A percentile compares a stretch with the other conserved stretches of the same genome.
Evolutionary conservation across 2,888 invertebrate genomes (phyloP).

Genomic region (Odontocolon sp.): DNA sequence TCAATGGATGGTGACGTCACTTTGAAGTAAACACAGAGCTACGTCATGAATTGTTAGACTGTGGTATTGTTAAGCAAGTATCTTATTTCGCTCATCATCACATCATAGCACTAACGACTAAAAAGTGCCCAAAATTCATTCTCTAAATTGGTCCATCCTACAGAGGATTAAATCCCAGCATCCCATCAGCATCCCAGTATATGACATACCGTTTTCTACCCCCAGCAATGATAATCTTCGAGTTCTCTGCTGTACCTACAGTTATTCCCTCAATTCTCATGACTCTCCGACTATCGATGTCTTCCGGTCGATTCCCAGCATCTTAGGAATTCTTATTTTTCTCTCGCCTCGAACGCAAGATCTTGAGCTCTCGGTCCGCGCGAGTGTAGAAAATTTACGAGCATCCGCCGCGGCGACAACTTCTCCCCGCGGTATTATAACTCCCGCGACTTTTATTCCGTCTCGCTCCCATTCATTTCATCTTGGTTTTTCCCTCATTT

Average conservation of each 20-base stretch:
- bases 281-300: constrained; percentile 51
- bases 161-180: no score
- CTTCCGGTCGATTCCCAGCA: constrained; percentile 38
- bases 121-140: no score
- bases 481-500: background rate
- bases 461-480: background rate
- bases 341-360: constrained; percentile 33
- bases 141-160: no score
- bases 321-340: constrained; percentile 48
- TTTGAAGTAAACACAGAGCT: constrained; percentile 66
- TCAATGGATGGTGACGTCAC: constrained; percentile 53
- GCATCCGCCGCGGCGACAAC: constrained; percentile 58
- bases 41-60: constrained; percentile 55
- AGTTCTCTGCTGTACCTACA: background rate
- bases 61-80: no score
- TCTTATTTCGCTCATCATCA: no score
- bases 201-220: no score
- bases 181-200: no score
- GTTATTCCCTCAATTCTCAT: constrained; percentile 8
- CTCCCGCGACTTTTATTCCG: constrained; percentile 28
- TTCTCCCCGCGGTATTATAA: constrained; percentile 35
- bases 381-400: constrained; percentile 56
- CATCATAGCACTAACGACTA: no score
- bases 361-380: constrained; percentile 32
- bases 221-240: constrained; percentile 10